A percentile compares a stretch with the other conserved stretches of the same genome.
These are phyloP conservation scores for Caloenas nicobarica DNA, from an alignment of 2,113 vertebrate genomes.

Conservation along the genomic window DNA sequence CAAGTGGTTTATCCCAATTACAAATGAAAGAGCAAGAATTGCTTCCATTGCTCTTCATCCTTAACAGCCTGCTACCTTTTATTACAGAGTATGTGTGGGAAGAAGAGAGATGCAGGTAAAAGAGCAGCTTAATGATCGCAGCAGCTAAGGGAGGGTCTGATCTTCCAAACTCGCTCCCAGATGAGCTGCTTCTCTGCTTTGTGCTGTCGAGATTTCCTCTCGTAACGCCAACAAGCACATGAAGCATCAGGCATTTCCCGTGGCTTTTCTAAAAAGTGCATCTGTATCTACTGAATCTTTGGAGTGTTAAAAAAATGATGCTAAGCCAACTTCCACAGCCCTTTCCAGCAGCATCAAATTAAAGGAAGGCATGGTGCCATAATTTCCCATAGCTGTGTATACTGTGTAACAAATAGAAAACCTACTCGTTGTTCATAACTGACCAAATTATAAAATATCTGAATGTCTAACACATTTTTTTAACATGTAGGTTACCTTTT, in stretches of 20 bases:
- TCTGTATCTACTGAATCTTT: conserved; percentile 8
- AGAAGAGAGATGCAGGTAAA: not conserved
- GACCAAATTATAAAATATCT: not conserved
- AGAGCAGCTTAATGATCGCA: not conserved
- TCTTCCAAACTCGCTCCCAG: not conserved
- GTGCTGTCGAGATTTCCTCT: not conserved
- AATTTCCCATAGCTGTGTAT: not conserved
- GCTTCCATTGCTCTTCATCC: not conserved
- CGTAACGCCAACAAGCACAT: not conserved
- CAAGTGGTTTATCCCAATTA: not conserved
- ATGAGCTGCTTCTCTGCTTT: not conserved
- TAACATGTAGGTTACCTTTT: not conserved
- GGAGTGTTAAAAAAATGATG: not conserved
- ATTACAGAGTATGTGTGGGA: not conserved
- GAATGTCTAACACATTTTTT: not conserved
- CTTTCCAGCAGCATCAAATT: conserved; percentile 14
- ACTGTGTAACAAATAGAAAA: not conserved
- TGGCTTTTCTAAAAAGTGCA: not conserved
- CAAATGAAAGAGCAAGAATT: not conserved
- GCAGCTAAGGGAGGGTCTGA: not conserved
- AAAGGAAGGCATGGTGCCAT: conserved; percentile 21
- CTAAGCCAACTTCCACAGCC: conserved; percentile 17
- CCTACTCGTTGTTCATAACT: not conserved
- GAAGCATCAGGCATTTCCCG: not conserved
- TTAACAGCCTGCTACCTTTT: not conserved